A percentile compares a stretch with the other conserved stretches of the same genome.
These are phyloP conservation scores for Porphyrio hochstetteri DNA, from an alignment of 2,113 vertebrate genomes.

Conservation along the genomic window DNA sequence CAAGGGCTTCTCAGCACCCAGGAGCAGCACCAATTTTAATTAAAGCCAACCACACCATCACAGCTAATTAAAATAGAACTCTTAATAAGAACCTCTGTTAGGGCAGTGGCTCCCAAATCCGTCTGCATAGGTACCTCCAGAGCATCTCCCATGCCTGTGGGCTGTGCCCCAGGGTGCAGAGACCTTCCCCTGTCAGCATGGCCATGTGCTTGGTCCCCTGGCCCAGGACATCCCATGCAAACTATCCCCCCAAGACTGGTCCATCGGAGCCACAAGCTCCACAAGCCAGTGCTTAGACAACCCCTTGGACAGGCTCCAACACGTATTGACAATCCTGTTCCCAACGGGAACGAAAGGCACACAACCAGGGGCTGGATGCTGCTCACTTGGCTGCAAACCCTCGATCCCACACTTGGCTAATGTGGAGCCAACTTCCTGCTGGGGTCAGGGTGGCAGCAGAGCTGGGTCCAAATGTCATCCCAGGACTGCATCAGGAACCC, in stretches of 20 bases:
- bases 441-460: accelerated
- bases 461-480: background rate
- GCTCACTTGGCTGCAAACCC: background rate
- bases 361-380: accelerated
- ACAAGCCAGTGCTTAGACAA: background rate
- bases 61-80: background rate
- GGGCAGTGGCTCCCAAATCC: background rate
- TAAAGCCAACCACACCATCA: background rate
- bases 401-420: accelerated
- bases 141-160: accelerated
- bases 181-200: background rate
- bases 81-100: background rate
- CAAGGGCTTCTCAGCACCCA: background rate
- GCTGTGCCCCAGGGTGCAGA: background rate
- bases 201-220: background rate
- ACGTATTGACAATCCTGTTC: background rate
- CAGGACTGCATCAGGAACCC: accelerated
- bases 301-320: background rate
- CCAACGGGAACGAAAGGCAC: accelerated
- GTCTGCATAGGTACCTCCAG: background rate
- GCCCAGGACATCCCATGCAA: no score
- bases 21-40: background rate
- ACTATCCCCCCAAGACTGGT: accelerated
- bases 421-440: accelerated
- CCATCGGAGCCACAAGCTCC: background rate